phyloP scores from a whole-genome alignment of 2,888 invertebrate genomes.

The Metacarcinus magister region DNA sequence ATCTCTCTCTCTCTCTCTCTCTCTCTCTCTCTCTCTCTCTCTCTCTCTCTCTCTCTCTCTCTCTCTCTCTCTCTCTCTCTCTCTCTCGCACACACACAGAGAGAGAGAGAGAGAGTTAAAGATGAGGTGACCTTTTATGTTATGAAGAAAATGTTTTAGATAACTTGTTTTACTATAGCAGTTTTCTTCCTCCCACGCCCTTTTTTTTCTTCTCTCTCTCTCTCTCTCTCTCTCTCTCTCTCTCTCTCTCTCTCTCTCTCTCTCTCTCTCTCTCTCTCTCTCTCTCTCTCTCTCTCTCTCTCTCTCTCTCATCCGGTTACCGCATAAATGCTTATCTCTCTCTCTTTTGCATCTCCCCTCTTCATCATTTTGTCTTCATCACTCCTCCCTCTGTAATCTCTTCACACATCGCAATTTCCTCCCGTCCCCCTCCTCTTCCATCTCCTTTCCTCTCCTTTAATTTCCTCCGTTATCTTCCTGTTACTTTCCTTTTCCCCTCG shows the following conservation, averaged over 20 bases:
- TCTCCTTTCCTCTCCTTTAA: not conserved
- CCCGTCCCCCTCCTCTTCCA: not conserved
- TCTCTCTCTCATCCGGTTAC: slow-evolving; percentile 18
- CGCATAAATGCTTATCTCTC: not conserved
- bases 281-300: slow-evolving; percentile 55
- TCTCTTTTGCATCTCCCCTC: slow-evolving; percentile 6
- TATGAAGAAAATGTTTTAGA: not conserved
- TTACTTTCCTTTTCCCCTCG: not conserved
- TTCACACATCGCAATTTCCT: not conserved
- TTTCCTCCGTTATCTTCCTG: slow-evolving; percentile 32
- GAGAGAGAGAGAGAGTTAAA: not conserved
- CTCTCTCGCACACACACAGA: too few species aligned
- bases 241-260: slow-evolving; percentile 54
- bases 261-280: slow-evolving; percentile 54
- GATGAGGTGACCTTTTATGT: not conserved
- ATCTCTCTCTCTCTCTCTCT: not conserved
- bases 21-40: too few species aligned
- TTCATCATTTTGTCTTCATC: slow-evolving; percentile 43
- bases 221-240: slow-evolving; percentile 52
- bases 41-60: too few species aligned
- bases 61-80: too few species aligned
- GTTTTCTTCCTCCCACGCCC: not conserved
- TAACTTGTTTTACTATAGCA: not conserved
- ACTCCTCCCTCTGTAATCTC: not conserved
- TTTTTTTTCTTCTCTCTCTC: slow-evolving; percentile 51